Base-by-base conservation (phyloP, 1,140 invertebrate genomes). In the Muscidifurax raptorellus region DNA sequence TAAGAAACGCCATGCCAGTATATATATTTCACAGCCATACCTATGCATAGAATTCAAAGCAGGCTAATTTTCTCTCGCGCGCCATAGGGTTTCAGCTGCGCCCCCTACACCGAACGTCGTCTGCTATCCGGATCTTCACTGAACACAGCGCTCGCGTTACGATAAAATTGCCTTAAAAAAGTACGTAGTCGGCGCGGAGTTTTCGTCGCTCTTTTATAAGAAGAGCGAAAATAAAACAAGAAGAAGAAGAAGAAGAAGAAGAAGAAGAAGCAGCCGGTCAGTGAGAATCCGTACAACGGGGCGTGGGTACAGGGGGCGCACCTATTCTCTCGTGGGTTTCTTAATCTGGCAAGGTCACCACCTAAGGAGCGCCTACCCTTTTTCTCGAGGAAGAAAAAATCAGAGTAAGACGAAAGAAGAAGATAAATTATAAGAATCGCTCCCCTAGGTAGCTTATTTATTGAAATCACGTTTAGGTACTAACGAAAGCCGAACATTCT, bases 371-470 rank as follows among this genome's bases (percentile, higher is more conserved):
- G 86, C 80, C 83, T 77, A 83, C 71, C 66, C 79, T 79, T 75
- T 84, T 59, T 59, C 18, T 85, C 83, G 22, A 84, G 71, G 18
- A 81, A 75, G 80, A 52, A 82, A 72, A 78, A 82, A 82, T 12
- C 79, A 75, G 22, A 25, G 66, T 32, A 83, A 47, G 40, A 81
- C 27, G 40, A 71, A 76, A 64, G 15, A 85, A 80, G 76, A 88
- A 83, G 59, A 85, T 85, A 87, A 69, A 28, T 69, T 59, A 7
- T 59, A 89, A 88, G 85, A 90, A 87, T 87, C 88, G 88, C 87
- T 90, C 88, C 36, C 90, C 87, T 91, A 91, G 90, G 89, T 91
- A 92, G 91, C 89, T 92, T 92, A 92, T 91, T 92, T 91, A 92
- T 91, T 91, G 89, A 92, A 91, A 91, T 89, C 89, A 89, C 83